Evolutionary conservation across 92 coral and sea anemone genomes (phyloP).

Genomic region (Bergia puertoricense): DNA sequence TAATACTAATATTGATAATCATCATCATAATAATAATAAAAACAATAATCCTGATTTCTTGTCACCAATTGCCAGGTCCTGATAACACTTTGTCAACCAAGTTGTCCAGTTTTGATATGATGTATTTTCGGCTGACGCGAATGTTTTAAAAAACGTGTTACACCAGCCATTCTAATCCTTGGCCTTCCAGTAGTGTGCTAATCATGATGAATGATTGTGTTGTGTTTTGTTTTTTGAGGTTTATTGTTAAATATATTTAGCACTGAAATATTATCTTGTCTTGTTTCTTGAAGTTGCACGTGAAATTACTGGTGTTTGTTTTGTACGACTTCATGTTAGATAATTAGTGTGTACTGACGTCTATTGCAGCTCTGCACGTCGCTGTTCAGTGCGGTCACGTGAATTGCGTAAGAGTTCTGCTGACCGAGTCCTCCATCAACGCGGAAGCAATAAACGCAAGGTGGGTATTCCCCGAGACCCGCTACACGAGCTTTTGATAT

Average conservation of each 20-base stretch:
- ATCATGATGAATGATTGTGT: too few relatives aligned
- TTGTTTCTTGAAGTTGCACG: not conserved
- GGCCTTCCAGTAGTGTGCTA: too few relatives aligned
- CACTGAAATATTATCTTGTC: too few relatives aligned
- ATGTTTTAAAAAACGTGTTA: too few relatives aligned
- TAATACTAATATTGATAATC: not conserved
- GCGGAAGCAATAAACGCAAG: constrained; percentile 82
- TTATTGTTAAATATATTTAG: too few relatives aligned
- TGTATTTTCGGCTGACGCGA: too few relatives aligned
- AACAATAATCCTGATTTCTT: not conserved
- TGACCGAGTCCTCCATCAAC: constrained; percentile 90
- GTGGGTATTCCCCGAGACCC: not conserved
- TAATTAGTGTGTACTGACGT: not conserved
- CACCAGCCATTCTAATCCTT: too few relatives aligned
- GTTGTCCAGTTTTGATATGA: too few relatives aligned
- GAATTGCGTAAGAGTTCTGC: constrained; percentile 83
- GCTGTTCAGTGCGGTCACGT: constrained; percentile 96
- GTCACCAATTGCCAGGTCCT: not conserved
- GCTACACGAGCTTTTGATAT: not conserved
- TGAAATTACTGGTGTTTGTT: not conserved
- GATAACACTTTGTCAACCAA: too few relatives aligned
- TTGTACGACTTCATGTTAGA: not conserved
- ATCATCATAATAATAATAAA: not conserved
- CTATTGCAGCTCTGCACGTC: constrained; percentile 80
- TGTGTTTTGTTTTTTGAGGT: too few relatives aligned